Evolutionary conservation across 2,797 vertebrate genomes (phyloP).

Genomic region (Enteromius anoplus): DNA sequence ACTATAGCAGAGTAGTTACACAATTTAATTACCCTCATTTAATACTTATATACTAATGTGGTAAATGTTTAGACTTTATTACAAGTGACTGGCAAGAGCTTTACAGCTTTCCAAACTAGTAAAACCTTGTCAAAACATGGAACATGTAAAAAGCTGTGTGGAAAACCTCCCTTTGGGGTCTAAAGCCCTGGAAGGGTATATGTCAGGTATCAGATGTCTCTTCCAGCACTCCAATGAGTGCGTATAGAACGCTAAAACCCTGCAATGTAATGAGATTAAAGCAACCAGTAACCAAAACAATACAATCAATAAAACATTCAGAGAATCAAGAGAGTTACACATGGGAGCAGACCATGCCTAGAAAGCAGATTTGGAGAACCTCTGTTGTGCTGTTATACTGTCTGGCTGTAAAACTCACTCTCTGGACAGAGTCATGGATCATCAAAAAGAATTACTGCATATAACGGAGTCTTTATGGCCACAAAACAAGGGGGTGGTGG

Average conservation of each 20-base stretch:
- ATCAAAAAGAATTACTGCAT: slow-evolving; percentile 37
- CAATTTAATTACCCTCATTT: background rate
- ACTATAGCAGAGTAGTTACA: background rate
- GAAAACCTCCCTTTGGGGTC: slow-evolving; percentile 17
- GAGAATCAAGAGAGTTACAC: background rate
- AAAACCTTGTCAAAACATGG: slow-evolving; percentile 8
- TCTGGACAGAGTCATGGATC: slow-evolving; percentile 12
- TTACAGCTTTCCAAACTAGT: background rate
- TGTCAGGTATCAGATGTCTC: slow-evolving; percentile 31
- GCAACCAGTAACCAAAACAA: slow-evolving; percentile 34
- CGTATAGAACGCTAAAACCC: background rate
- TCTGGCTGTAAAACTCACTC: slow-evolving; percentile 16
- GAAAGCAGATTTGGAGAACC: slow-evolving; percentile 23
- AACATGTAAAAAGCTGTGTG: slow-evolving; percentile 6
- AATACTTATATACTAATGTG: background rate
- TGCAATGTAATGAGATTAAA: background rate
- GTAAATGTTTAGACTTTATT: background rate
- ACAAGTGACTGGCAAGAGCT: background rate
- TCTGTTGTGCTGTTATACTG: background rate
- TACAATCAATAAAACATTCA: background rate
- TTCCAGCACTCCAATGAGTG: slow-evolving; percentile 14
- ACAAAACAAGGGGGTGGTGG: background rate
- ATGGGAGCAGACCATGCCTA: slow-evolving; percentile 6
- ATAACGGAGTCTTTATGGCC: background rate
- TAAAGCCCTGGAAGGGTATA: slow-evolving; percentile 27